Conservation (phyloP, 2,888 invertebrate species). For the Macrosiphum euphorbiae region DNA sequence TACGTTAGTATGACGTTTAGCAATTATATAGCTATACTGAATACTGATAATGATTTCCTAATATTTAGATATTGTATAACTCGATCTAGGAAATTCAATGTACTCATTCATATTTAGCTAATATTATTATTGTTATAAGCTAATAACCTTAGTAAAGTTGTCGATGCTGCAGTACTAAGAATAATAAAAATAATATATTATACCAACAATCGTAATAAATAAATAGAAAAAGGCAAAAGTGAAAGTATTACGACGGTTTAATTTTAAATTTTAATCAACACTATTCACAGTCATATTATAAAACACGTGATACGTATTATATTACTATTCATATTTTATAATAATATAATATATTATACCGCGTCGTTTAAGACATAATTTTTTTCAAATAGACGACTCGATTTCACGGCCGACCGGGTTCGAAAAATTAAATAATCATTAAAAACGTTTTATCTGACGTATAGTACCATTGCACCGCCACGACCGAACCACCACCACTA, state of each 20-base stretch:
- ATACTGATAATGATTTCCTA: background rate
- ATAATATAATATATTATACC: background rate
- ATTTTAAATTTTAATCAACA: background rate
- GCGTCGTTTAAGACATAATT: background rate
- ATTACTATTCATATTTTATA: background rate
- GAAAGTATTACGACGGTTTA: background rate
- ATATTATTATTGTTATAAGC: no score
- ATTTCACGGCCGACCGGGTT: constrained; percentile 49
- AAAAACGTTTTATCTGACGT: constrained; percentile 4
- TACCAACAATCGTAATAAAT: background rate
- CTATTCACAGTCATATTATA: background rate
- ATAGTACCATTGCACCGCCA: background rate
- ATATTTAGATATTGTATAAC: background rate
- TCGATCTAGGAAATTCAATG: no score
- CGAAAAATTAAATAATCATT: constrained; percentile 5
- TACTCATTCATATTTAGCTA: no score
- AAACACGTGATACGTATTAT: background rate
- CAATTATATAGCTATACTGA: background rate
- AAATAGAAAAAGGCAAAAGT: background rate
- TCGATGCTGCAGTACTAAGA: no score
- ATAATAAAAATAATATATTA: background rate
- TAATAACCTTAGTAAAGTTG: no score
- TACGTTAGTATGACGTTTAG: background rate
- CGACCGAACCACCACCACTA: background rate
- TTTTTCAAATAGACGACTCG: constrained; percentile 37